Conservation (phyloP, 2,888 invertebrate species). For the Actias luna region DNA sequence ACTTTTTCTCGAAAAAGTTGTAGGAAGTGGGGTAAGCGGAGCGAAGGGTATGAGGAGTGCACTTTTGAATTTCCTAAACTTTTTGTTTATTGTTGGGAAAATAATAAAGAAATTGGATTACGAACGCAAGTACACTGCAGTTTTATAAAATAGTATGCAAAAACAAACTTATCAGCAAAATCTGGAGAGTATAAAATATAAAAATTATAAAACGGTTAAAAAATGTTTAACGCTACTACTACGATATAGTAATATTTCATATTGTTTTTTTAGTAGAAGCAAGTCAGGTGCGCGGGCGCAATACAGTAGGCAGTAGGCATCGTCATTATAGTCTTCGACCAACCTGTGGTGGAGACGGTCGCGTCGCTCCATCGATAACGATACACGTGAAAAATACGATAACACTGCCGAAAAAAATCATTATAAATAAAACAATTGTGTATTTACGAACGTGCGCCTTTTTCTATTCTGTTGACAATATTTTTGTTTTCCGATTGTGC, state of each 20-base stretch:
- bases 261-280: slow-evolving; percentile 61
- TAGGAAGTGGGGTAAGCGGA: too few relatives aligned
- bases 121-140: too few relatives aligned
- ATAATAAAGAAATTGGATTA: too few relatives aligned
- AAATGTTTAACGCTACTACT: slow-evolving; percentile 10
- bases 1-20: too few relatives aligned
- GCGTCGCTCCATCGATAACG: slow-evolving; percentile 22
- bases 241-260: slow-evolving; percentile 55
- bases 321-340: slow-evolving; percentile 57
- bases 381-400: slow-evolving; percentile 32
- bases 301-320: slow-evolving; percentile 21
- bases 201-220: too few relatives aligned
- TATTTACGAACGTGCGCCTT: not conserved
- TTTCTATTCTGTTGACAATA: not conserved
- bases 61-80: too few relatives aligned
- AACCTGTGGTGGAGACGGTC: slow-evolving; percentile 62
- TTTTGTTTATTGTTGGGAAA: too few relatives aligned
- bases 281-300: slow-evolving; percentile 63
- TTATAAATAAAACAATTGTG: not conserved
- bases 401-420: slow-evolving; percentile 14
- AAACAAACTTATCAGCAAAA: too few relatives aligned
- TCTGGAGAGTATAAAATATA: too few relatives aligned
- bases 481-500: not conserved
- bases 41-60: too few relatives aligned
- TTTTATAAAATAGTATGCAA: too few relatives aligned